phyloP scores from a whole-genome alignment of 2,888 invertebrate species.

The Drosophila robusta region DNA sequence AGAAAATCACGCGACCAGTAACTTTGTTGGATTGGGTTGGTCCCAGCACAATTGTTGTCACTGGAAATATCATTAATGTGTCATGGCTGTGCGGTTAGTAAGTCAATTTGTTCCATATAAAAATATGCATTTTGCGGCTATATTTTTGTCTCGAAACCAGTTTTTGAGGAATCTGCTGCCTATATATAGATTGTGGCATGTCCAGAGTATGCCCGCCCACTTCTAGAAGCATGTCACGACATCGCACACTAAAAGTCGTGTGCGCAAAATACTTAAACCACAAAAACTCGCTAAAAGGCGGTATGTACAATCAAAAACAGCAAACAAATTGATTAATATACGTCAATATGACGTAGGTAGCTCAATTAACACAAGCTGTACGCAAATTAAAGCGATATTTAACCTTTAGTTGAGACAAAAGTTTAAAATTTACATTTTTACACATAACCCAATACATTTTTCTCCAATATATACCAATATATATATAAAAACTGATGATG shows the following conservation, averaged over 20 bases:
- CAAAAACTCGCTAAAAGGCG: slow-evolving; percentile 58
- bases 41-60: slow-evolving; percentile 25
- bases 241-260: slow-evolving; percentile 50
- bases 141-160: slow-evolving; percentile 35
- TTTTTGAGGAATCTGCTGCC: slow-evolving; percentile 26
- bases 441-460: background rate
- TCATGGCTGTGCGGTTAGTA: slow-evolving; percentile 33
- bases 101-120: slow-evolving; percentile 32
- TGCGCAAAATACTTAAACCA: slow-evolving; percentile 50
- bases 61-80: slow-evolving; percentile 36
- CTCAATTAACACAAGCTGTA: slow-evolving; percentile 55
- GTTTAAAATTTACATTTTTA: slow-evolving; percentile 7
- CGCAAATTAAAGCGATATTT: slow-evolving; percentile 31
- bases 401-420: slow-evolving; percentile 34
- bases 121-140: slow-evolving; percentile 17
- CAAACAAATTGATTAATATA: slow-evolving; percentile 52
- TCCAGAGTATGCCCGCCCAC: slow-evolving; percentile 56
- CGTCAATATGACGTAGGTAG: slow-evolving; percentile 60
- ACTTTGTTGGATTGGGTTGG: slow-evolving; percentile 1
- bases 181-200: slow-evolving; percentile 46
- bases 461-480: background rate
- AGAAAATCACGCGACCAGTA: slow-evolving; percentile 1
- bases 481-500: background rate
- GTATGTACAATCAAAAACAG: slow-evolving; percentile 32
- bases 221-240: slow-evolving; percentile 60